phyloP scores from a whole-genome alignment of 2,113 vertebrate species.

The Erythrolamprus reginae region DNA sequence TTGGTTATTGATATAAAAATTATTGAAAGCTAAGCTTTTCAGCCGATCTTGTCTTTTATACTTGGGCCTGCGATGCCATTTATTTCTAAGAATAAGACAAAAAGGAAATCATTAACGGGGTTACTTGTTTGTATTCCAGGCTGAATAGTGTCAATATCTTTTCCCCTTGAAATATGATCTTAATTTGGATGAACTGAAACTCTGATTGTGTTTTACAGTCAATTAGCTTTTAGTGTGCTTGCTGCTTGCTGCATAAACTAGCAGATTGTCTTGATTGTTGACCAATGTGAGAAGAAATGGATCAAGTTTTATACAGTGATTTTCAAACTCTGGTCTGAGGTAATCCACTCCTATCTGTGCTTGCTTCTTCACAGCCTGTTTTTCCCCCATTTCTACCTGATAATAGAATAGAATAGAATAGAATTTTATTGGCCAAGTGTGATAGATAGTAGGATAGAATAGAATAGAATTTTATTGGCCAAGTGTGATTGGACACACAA shows the following conservation, averaged over 20 bases:
- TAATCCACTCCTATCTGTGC: background rate
- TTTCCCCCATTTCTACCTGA: background rate
- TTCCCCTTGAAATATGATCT: background rate
- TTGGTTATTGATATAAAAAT: background rate
- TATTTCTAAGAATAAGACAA: slow-evolving; percentile 44
- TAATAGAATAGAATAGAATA: no score
- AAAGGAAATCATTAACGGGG: slow-evolving; percentile 34
- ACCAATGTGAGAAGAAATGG: background rate
- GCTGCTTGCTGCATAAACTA: background rate
- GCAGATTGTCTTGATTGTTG: background rate
- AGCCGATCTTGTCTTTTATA: background rate
- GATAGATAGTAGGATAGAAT: no score
- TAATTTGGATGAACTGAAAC: background rate
- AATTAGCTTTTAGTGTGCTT: background rate
- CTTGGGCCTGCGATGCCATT: slow-evolving; percentile 20
- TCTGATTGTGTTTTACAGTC: background rate
- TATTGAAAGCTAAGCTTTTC: slow-evolving; percentile 9
- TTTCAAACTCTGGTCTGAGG: background rate
- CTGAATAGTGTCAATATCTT: background rate
- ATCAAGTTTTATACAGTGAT: background rate
- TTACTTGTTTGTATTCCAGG: slow-evolving; percentile 14
- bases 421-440: no score
- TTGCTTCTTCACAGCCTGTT: background rate
- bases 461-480: no score
- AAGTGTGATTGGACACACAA: no score